Percentiles rank a stretch among this genome's conserved stretches.
Evolutionary conservation across 2,888 invertebrate genomes (phyloP).

Genomic region (Amphipyra berbera): DNA sequence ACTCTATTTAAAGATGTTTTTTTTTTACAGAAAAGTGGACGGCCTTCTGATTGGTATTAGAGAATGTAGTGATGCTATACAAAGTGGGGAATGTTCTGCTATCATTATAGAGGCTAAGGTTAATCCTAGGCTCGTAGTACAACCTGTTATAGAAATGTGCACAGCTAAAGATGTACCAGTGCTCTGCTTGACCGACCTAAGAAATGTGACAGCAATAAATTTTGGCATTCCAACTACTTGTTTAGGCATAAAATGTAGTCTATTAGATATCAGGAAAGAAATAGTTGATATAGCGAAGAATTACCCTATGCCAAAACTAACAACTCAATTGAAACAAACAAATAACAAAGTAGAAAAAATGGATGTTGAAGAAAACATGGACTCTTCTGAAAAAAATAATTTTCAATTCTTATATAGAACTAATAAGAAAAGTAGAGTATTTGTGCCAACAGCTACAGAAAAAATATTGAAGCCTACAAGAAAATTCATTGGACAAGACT

Average conservation of each 20-base stretch:
- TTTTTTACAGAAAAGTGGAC: conserved; percentile 75
- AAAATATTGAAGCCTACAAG: conserved; percentile 48
- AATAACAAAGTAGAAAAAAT: conserved; percentile 39
- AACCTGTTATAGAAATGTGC: conserved; percentile 79
- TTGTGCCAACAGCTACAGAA: conserved; percentile 66
- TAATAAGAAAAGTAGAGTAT: conserved; percentile 77
- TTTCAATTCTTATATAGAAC: conserved; percentile 77
- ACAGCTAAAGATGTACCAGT: conserved; percentile 70
- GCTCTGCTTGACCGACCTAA: conserved; percentile 79
- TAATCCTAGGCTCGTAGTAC: conserved; percentile 80
- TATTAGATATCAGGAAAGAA: conserved; percentile 64
- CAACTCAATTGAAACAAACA: conserved; percentile 11
- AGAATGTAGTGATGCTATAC: conserved; percentile 71
- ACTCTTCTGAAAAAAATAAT: conserved; percentile 5
- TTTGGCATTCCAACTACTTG: conserved; percentile 85
- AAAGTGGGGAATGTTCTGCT: conserved; percentile 71
- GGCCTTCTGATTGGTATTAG: conserved; percentile 82
- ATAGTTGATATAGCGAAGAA: conserved; percentile 66
- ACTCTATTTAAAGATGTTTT: conserved; percentile 1
- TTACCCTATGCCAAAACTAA: conserved; percentile 50
- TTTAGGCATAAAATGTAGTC: conserved; percentile 73
- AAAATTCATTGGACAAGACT: conserved; percentile 77
- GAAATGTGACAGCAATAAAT: conserved; percentile 62
- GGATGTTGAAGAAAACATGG: conserved; percentile 27
- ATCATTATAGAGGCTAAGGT: conserved; percentile 81